Percentiles rank a stretch among this genome's conserved stretches.
Conservation (phyloP, 2,888 invertebrate genomes). For the Mactromeris polynyma region DNA sequence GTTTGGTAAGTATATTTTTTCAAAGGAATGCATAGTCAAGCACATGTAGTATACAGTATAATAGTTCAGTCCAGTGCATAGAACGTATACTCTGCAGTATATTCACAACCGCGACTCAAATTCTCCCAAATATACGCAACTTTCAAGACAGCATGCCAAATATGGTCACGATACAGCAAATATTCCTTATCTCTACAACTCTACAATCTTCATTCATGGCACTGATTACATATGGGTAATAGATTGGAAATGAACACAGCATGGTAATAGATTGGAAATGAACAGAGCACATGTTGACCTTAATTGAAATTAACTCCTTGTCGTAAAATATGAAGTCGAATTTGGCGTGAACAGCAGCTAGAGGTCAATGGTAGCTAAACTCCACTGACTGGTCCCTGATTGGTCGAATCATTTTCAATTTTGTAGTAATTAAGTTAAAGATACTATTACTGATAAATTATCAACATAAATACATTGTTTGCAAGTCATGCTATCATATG, state of each 20-base stretch:
- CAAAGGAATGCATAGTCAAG: not conserved
- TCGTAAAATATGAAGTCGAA: not conserved
- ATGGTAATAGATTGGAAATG: not conserved
- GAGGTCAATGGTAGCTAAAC: not conserved
- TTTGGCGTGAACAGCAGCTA: not conserved
- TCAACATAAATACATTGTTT: not conserved
- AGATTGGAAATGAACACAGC: not conserved
- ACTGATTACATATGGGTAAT: not conserved
- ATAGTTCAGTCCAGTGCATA: not conserved
- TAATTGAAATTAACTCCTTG: not conserved
- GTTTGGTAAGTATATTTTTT: not conserved
- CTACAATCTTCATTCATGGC: not conserved
- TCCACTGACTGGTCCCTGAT: not conserved
- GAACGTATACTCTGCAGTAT: not conserved
- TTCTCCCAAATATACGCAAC: not conserved
- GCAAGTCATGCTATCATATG: too few species aligned
- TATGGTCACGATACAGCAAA: not conserved
- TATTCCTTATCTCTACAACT: not conserved
- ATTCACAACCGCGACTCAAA: not conserved
- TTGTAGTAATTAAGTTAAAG: constrained; percentile 1
- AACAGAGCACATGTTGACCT: not conserved
- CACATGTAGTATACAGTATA: not conserved
- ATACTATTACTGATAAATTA: not conserved
- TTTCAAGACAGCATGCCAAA: not conserved
- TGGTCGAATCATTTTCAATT: not conserved